Base-by-base conservation (phyloP, 2,888 invertebrate species). In the Chymomyza amoena region DNA sequence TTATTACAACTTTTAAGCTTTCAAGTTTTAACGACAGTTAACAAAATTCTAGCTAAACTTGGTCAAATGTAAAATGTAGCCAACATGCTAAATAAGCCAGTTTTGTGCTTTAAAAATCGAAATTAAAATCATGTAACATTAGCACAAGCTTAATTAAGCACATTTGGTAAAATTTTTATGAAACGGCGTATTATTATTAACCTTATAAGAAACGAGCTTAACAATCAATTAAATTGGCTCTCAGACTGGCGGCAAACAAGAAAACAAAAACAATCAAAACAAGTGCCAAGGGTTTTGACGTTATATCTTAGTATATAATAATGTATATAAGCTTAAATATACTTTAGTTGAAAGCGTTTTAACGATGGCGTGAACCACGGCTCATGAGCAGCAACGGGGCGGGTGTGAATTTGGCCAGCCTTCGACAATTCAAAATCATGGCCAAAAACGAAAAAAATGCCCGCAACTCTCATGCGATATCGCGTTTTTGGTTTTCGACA, bases 401-500 rank as follows among this genome's bases (percentile, higher is more conserved):
- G 57, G 57, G 25, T 54, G 54, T 20, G 54, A 20, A 20, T 18
- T 18, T 18, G 54, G 20, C 18, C 54, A 54, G 54, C 54, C 20
- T 54, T 54, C 20, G 54, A 70, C 70, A 78, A 80, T 73, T 87
- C 86, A 84, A 88, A 88, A 84, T 84, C 84, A 84, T 88, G 84
- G 84, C 84, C 84, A 84, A 62, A 20, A 32, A 32, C 32, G 7
- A 32, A 32, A 32, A 32, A 45, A 45, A 45, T 81, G 87, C 84
- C 84, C 80, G 39, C 54, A 32, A 28, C 65, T 65, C 81, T 76
- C 88, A 84, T 84, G 84, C 87, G 88, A 84, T 81, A 81, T 76
- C 72, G 74, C 88, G 88, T 83, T 87, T 85, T 73, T 68, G 76
- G 72, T 73, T 79, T 83, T 80, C n/a, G 65, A 56, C 20, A 59